phyloP scores from a whole-genome alignment of 2,888 invertebrate species.

The Steinernema hermaphroditum region DNA sequence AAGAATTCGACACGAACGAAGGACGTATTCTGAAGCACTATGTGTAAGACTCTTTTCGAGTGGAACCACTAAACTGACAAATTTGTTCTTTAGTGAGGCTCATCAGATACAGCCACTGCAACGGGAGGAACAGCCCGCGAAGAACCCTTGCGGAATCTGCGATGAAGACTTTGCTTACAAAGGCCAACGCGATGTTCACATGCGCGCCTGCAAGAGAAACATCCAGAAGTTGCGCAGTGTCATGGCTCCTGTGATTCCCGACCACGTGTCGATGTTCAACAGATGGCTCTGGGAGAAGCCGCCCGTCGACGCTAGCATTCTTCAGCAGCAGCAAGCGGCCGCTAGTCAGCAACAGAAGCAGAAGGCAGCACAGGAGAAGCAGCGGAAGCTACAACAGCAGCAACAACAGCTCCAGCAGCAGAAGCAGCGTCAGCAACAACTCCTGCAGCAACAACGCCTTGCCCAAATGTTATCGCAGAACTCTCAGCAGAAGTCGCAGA shows the following conservation, averaged over 20 bases:
- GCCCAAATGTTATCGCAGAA: conserved; percentile 29
- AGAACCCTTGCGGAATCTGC: conserved; percentile 62
- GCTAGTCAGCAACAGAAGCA: conserved; percentile 36
- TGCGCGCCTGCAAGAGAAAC: conserved; percentile 60
- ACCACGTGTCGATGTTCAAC: conserved; percentile 54
- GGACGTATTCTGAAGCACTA: conserved; percentile 58
- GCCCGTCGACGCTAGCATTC: conserved; percentile 58
- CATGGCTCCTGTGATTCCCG: conserved; percentile 42
- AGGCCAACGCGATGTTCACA: conserved; percentile 47
- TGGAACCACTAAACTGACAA: too few relatives aligned
- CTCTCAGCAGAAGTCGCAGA: conserved; percentile 42
- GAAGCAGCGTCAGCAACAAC: conserved; percentile 29
- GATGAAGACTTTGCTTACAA: conserved; percentile 63
- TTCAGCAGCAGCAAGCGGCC: conserved; percentile 54
- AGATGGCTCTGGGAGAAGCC: conserved; percentile 65
- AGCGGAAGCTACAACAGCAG: conserved; percentile 25
- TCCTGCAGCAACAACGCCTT: conserved; percentile 20
- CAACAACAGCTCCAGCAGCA: not conserved
- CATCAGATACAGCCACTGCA: conserved; percentile 53
- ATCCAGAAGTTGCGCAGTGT: conserved; percentile 41
- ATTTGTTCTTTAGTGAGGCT: conserved; percentile 48
- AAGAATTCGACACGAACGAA: conserved; percentile 63
- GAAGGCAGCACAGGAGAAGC: conserved; percentile 30
- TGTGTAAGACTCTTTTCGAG: conserved; percentile 44
- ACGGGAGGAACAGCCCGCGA: conserved; percentile 52